phyloP scores from a whole-genome alignment of 2,888 invertebrate species.

The Drosophila histrio region DNA sequence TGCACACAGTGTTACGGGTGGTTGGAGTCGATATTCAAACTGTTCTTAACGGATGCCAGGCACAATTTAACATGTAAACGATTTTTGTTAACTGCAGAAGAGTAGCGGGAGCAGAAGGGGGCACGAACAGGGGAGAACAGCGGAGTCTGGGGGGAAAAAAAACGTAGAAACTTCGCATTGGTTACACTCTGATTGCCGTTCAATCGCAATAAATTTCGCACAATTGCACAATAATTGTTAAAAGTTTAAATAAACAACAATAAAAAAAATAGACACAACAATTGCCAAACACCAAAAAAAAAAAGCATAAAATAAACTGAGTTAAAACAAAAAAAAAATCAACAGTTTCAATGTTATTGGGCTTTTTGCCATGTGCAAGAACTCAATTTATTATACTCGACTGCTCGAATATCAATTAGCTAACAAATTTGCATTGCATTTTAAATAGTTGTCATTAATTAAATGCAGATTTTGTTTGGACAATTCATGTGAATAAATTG shows the following conservation, averaged over 20 bases:
- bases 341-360: slow-evolving; percentile 18
- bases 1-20: slow-evolving; percentile 39
- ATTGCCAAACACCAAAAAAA: slow-evolving; percentile 6
- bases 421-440: slow-evolving; percentile 9
- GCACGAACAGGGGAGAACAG: not conserved
- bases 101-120: not conserved
- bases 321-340: not conserved
- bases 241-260: slow-evolving; percentile 77
- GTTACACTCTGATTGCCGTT: slow-evolving; percentile 74
- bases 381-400: slow-evolving; percentile 27
- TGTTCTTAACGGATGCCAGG: slow-evolving; percentile 61
- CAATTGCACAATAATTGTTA: slow-evolving; percentile 82
- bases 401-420: slow-evolving; percentile 48
- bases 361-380: not conserved
- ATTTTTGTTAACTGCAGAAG: slow-evolving; percentile 70
- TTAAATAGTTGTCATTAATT: slow-evolving; percentile 16
- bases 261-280: slow-evolving; percentile 60
- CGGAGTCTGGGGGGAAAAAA: not conserved
- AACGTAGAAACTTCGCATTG: slow-evolving; percentile 21
- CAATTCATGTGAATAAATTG: slow-evolving; percentile 8
- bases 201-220: slow-evolving; percentile 81
- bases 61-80: slow-evolving; percentile 81
- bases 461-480: slow-evolving; percentile 4
- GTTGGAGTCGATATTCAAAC: slow-evolving; percentile 54
- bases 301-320: not conserved